A percentile compares a stretch with the other conserved stretches of the same genome.
Evolutionary conservation across 2,113 vertebrate genomes (phyloP).

Genomic region (Scolopax mira): DNA sequence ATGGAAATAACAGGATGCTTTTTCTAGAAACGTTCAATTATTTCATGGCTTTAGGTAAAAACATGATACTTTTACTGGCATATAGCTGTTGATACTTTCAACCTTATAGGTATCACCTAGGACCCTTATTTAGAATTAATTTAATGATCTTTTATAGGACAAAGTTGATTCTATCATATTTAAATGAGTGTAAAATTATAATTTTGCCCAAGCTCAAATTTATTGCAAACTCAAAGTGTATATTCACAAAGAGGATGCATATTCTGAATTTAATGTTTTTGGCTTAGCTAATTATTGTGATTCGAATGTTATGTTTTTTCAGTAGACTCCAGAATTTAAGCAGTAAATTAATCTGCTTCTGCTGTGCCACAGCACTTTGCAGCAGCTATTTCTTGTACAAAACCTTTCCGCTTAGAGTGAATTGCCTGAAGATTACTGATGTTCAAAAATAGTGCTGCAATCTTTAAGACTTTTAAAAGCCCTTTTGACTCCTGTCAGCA

Average conservation of each 20-base stretch:
- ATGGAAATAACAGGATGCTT: not conserved
- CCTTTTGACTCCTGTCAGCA: not conserved
- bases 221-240: not conserved
- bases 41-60: not conserved
- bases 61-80: not conserved
- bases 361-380: not conserved
- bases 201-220: not conserved
- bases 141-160: not conserved
- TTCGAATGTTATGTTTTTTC: not conserved
- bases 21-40: not conserved
- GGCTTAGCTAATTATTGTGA: not conserved
- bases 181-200: not conserved
- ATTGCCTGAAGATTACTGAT: not conserved
- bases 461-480: not conserved
- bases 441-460: not conserved
- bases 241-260: not conserved
- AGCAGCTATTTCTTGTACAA: not conserved
- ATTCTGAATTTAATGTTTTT: not conserved
- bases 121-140: not conserved
- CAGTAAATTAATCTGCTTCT: not conserved
- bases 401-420: not conserved
- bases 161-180: not conserved
- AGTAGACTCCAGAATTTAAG: not conserved
- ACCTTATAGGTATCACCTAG: not conserved
- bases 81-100: not conserved